A percentile compares a stretch with the other conserved stretches of the same genome.
Conservation (phyloP, 2,888 invertebrate genomes). For the Leptogaster cylindrica region DNA sequence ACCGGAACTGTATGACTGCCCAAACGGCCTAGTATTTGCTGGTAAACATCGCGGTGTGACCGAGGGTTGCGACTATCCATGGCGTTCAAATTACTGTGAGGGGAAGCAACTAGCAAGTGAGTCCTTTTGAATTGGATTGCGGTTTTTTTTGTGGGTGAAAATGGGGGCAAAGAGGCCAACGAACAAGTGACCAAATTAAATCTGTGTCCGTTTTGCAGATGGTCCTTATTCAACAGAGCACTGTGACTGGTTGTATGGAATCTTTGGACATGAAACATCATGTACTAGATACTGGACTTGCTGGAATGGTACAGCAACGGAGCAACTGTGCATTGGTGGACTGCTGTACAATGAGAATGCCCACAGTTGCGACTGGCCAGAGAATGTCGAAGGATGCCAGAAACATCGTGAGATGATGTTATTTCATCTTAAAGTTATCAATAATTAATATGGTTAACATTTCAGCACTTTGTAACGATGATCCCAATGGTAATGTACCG, state of each 20-base stretch:
- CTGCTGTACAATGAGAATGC: slow-evolving; percentile 88
- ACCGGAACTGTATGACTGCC: slow-evolving; percentile 85
- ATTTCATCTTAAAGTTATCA: slow-evolving; percentile 10
- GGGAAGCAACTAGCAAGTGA: slow-evolving; percentile 77
- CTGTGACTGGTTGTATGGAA: slow-evolving; percentile 92
- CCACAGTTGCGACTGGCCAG: slow-evolving; percentile 93
- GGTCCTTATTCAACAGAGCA: slow-evolving; percentile 84
- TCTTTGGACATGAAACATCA: slow-evolving; percentile 91
- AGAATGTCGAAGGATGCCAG: slow-evolving; percentile 90
- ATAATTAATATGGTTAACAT: slow-evolving; percentile 11
- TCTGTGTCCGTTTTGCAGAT: slow-evolving; percentile 64
- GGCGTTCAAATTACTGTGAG: slow-evolving; percentile 88
- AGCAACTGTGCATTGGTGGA: slow-evolving; percentile 90
- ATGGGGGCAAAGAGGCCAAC: background rate
- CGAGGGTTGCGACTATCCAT: slow-evolving; percentile 88
- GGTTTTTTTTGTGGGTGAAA: slow-evolving; percentile 12
- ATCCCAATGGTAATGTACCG: slow-evolving; percentile 89
- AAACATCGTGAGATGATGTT: slow-evolving; percentile 81
- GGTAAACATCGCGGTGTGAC: slow-evolving; percentile 87
- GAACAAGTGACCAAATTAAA: slow-evolving; percentile 32
- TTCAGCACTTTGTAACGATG: slow-evolving; percentile 86
- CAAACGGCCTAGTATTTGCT: slow-evolving; percentile 88
- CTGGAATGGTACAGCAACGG: slow-evolving; percentile 92
- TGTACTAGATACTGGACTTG: slow-evolving; percentile 94
- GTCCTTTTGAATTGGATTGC: slow-evolving; percentile 52